phyloP scores from a whole-genome alignment of 2,797 vertebrate genomes.

The Falco biarmicus region DNA sequence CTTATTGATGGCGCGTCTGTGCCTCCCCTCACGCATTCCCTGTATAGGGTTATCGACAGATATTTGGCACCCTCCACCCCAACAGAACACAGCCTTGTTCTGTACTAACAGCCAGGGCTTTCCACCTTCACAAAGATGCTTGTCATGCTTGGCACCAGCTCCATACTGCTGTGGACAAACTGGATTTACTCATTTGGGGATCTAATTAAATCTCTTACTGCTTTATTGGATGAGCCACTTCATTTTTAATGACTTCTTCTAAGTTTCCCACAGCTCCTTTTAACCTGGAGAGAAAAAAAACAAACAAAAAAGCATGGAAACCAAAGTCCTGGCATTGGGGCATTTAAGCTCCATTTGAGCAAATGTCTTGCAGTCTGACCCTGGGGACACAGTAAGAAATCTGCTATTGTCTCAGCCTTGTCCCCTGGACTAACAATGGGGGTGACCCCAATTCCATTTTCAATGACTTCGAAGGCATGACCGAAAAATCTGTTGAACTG shows the following conservation, averaged over 20 bases:
- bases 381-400: not conserved
- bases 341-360: not conserved
- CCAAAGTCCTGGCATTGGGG: not conserved
- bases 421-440: not conserved
- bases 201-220: constrained; percentile 34
- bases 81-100: not conserved
- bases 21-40: not conserved
- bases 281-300: not conserved
- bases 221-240: constrained; percentile 40
- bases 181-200: not conserved
- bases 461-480: not conserved
- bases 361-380: not conserved
- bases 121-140: not conserved
- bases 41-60: not conserved
- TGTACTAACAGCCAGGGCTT: not conserved
- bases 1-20: not conserved
- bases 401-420: accelerated
- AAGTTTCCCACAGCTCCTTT: not conserved
- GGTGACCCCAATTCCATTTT: not conserved
- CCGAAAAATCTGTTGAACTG: not conserved
- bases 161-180: not conserved
- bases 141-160: constrained; percentile 6
- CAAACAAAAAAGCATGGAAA: not conserved
- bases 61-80: not conserved
- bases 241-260: not conserved